Base-by-base conservation (phyloP, 2,113 vertebrate species). In the Forbesichthys agassizii region DNA sequence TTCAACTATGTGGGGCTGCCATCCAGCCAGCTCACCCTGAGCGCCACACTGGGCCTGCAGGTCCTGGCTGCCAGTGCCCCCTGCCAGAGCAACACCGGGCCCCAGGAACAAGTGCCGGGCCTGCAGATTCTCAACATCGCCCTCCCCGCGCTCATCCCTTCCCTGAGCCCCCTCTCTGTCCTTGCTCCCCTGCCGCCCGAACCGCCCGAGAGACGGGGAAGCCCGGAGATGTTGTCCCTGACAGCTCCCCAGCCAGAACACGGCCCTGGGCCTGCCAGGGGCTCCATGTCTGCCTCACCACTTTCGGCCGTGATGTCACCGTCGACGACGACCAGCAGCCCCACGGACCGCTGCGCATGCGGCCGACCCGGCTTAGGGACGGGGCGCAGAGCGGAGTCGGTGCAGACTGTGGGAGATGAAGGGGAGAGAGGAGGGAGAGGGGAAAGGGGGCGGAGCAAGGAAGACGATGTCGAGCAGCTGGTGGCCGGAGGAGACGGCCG, bases 81-180 rank as follows among this genome's bases (percentile, higher is more conserved):
- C 1, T 80, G 94, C 0, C 95, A 95, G 65, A 92, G 90, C 89
- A 90, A 80, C 48, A 80, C 93, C 3, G 88, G 84, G 59, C 90
- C 93, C 0, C 95, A 93, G 79, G 79, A 92, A 0, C 95, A 93
- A 61, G 79, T 98, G 14, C 94, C 96, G 0, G 90, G 96, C 20
- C 88, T 98, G 62, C 98, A 98, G 88, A 96, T 99, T 46, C 77
- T 99, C 1, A 99, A 98, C 86, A 96, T 98, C 1, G 92, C 96
- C 49, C 79, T 98, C 69, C 97, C 97, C 0, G 88, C 96, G 12
- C 84, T 98, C 67, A 95, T 98, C 20, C 95, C 98, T 12, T 94
- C 96, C 0, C 86, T 96, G 9, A 91, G 94, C 71, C 95, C 94
- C 0, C 76, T 93, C 0, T 55, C 93, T 0, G 0, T 89, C 0